Conservation (phyloP, 2,888 invertebrate species). For the Mythimna ferrago region DNA sequence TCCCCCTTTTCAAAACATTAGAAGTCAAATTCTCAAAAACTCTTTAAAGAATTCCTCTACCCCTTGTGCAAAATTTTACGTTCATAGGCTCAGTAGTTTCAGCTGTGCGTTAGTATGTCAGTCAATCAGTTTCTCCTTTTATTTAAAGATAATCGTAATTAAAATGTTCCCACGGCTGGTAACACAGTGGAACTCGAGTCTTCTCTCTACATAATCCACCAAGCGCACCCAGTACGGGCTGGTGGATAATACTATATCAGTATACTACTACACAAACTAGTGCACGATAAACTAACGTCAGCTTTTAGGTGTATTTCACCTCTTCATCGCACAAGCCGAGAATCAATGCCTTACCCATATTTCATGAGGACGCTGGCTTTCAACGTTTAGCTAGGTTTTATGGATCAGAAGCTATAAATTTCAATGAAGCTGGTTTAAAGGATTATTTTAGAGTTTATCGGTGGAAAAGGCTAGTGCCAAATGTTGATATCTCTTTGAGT, state of each 20-base stretch:
- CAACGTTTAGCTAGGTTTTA: conserved; percentile 42
- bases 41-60: no score
- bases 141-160: no score
- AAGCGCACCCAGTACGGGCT: no score
- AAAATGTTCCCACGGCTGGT: no score
- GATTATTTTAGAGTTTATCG: conserved; percentile 29
- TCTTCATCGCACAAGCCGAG: neutral
- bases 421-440: conserved; percentile 33
- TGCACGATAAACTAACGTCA: neutral
- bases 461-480: neutral
- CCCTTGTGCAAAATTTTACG: no score
- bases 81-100: no score
- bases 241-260: neutral
- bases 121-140: no score
- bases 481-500: neutral
- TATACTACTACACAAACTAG: neutral
- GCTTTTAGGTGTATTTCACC: conserved; percentile 7
- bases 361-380: conserved; percentile 37
- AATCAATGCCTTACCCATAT: conserved; percentile 41
- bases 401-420: conserved; percentile 59
- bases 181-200: no score
- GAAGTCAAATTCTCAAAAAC: no score
- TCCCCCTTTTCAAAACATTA: no score
- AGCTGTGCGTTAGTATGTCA: no score
- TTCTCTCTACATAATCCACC: no score